Evolutionary conservation across 1,140 invertebrate genomes (phyloP), one percentile per base, ranked within the genome.

Genomic region (Vollenhovia emeryi): DNA sequence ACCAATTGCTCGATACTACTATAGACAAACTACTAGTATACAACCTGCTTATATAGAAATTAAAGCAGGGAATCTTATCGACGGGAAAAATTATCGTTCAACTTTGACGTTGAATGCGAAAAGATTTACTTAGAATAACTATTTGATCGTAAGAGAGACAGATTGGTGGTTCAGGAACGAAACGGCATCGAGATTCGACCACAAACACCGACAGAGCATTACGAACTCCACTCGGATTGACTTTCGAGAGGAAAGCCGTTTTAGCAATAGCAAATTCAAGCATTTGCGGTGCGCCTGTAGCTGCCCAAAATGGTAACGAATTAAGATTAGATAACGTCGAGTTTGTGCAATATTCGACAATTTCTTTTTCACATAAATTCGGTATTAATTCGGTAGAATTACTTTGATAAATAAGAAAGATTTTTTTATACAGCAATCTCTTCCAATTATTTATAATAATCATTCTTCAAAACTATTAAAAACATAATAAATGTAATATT

Each of bases 141-240:
- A 80, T 57, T 45, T 7, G 24, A n/a, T 71, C 24, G 60, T 57
- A 55, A 71, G 78, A 43, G 64, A 80, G 40, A 80, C 48, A 69
- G 64, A 71, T 80, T 80, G 24, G 78, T 68, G 64, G 64, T n/a
- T 80, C 43, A 57, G 33, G 11, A 80, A 71, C 36, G 50, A 71
- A 80, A 71, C 24, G 36, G 50, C 64, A 69, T 36, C 24, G 24
- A 33, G 64, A 45, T 36, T 43, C 40, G 6, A 84, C 80, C 80
- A 43, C 80, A 60, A 84, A 84, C 80, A 84, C 45, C 80, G 30
- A 76, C 73, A 84, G 60, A 78, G 80, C 80, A 78, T 84, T 84
- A 84, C 52, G 55, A 64, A 84, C 69, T 84, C 43, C 50, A 36
- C 30, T 62, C 59, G 43, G 80, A 76, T 84, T 84, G 71, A 84